Conservation (phyloP, 2,888 invertebrate species). For the Caenorhabditis plicata region DNA sequence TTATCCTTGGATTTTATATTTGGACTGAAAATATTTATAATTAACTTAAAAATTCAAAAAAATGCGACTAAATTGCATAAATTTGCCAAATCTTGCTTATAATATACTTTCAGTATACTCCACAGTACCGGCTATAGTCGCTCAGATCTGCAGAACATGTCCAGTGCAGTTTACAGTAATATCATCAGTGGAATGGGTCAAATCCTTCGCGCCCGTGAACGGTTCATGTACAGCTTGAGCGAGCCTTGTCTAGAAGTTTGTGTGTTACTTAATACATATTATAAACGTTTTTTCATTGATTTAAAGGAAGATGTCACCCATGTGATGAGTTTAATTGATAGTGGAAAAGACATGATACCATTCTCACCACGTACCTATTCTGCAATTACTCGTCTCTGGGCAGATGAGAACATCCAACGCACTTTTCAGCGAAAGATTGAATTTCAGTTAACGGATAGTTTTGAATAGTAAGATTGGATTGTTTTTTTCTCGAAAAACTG, state of each 20-base stretch:
- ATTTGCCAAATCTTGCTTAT: too few relatives aligned
- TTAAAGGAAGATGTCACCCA: conserved; percentile 26
- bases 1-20: too few relatives aligned
- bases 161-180: conserved; percentile 33
- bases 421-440: conserved; percentile 31
- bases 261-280: neutral
- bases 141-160: conserved; percentile 16
- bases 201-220: conserved; percentile 14
- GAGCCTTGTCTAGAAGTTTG: conserved; percentile 16
- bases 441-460: conserved; percentile 35
- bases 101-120: conserved; percentile 26
- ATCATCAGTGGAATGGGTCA: conserved; percentile 29
- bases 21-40: too few relatives aligned
- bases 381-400: conserved; percentile 29
- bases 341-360: conserved; percentile 19
- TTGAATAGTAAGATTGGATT: conserved; percentile 29
- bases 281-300: neutral
- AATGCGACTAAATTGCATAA: too few relatives aligned
- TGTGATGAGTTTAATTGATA: conserved; percentile 22
- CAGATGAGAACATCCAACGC: conserved; percentile 32
- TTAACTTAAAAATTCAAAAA: too few relatives aligned
- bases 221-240: conserved; percentile 9
- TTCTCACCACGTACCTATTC: conserved; percentile 11
- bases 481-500: neutral
- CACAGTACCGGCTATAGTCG: conserved; percentile 33